Base-by-base conservation (phyloP, 2,888 invertebrate genomes). In the Apoda limacodes region DNA sequence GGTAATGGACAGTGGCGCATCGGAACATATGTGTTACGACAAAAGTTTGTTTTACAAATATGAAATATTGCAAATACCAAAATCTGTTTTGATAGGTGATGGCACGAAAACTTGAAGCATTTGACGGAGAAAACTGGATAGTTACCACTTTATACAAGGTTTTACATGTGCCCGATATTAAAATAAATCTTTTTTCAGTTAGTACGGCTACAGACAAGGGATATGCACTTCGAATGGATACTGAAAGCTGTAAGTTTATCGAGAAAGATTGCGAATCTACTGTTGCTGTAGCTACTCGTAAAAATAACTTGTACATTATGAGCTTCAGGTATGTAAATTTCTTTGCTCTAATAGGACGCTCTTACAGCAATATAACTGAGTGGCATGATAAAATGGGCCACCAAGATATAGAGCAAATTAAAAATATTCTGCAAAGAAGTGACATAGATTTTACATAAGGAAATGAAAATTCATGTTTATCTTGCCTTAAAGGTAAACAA, bases 401-500 rank as follows among this genome's bases (percentile, higher is more conserved):
- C 15, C 20, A 21, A 31, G 22, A 28, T 31, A 31, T 28, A 11
- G 21, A 28, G 10, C 33, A 28, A 21, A 25, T 33, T 5, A 33
- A 33, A 19, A 23, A 9, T 5, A 1, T 17, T 33, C 22, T 21
- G 22, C 3, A 20, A 14, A 15, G 25, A 23, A 11, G 12, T 9
- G 22, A 24, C 19, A 24, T 14, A 19, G 5, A 5, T 6, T 17
- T 17, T 17, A 17, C 5, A 6, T 6, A 42, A 10, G 7, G 9
- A 9, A n/a, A 10, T 4, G 17, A 13, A 10, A 6, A 15, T 3
- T 15, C 26, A 12, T 42, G 42, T 27, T 24, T 25, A 19, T n/a
- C 33, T 5, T 43, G 43, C 28, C 26, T 43, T 6, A 9, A 32
- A 20, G 44, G 41, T 3, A 43, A 45, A 33, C 34, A 37, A 13